phyloP scores from a whole-genome alignment of 2,797 vertebrate genomes.

The Sebastes itinus region DNA sequence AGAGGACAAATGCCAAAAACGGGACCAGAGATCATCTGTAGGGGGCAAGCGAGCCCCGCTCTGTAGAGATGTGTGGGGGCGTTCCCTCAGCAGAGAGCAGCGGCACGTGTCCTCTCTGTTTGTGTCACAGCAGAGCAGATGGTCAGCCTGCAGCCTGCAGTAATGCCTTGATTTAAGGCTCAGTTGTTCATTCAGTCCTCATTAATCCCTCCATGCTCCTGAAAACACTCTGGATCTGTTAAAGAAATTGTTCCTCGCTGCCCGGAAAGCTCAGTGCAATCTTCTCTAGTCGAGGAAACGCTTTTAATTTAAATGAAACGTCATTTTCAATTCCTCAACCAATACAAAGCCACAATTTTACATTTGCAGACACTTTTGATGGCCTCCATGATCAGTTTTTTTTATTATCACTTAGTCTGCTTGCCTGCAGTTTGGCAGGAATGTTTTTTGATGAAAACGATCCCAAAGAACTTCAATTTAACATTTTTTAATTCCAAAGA shows the following conservation, averaged over 20 bases:
- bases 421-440: not conserved
- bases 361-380: not conserved
- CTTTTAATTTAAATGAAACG: not conserved
- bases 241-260: conserved; percentile 22
- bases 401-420: not conserved
- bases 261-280: not conserved
- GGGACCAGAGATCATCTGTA: conserved; percentile 50
- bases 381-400: not conserved
- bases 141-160: conserved; percentile 72
- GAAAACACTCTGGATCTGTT: conserved; percentile 40
- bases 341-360: not conserved
- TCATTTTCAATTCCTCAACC: not conserved
- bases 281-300: conserved; percentile 2
- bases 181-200: conserved; percentile 65
- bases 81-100: conserved; percentile 54
- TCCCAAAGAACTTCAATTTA: not conserved
- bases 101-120: conserved; percentile 73
- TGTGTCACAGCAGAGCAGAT: conserved; percentile 80
- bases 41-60: conserved; percentile 48
- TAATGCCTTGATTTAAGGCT: conserved; percentile 70
- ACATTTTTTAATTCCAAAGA: not conserved
- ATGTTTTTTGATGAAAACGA: not conserved
- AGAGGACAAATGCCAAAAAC: conserved; percentile 26
- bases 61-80: conserved; percentile 60
- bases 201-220: conserved; percentile 62